Evolutionary conservation across 2,797 vertebrate species (phyloP).

Genomic region (Chaetodon trifasciatus): DNA sequence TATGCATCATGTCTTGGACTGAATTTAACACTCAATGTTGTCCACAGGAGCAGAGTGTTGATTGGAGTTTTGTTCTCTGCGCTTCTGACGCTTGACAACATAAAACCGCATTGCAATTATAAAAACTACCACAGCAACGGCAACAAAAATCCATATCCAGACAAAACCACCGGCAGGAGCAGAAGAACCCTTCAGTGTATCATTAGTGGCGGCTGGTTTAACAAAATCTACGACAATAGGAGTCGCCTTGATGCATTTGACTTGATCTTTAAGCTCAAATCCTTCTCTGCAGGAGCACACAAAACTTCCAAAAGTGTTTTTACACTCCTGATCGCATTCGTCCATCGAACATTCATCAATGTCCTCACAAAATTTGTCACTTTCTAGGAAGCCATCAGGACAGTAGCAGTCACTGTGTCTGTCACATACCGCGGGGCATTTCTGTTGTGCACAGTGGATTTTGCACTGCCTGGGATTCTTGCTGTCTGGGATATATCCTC

Average conservation of each 20-base stretch:
- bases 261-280: constrained; percentile 44
- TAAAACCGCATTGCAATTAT: constrained; percentile 62
- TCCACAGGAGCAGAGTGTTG: constrained; percentile 22
- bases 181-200: constrained; percentile 23
- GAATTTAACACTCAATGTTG: constrained; percentile 16
- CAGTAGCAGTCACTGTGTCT: constrained; percentile 41
- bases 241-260: constrained; percentile 54
- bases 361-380: constrained; percentile 52
- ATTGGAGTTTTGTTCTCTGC: constrained; percentile 28
- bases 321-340: constrained; percentile 59
- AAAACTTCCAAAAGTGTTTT: constrained; percentile 78
- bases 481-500: constrained; percentile 54
- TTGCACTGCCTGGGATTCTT: constrained; percentile 52
- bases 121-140: constrained; percentile 40
- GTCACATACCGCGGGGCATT: constrained; percentile 49
- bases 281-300: constrained; percentile 68
- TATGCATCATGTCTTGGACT: background rate
- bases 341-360: constrained; percentile 68
- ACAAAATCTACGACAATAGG: background rate
- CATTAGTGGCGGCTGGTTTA: constrained; percentile 35
- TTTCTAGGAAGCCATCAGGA: constrained; percentile 63
- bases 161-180: constrained; percentile 34
- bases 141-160: constrained; percentile 68
- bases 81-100: constrained; percentile 52
- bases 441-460: constrained; percentile 53